These are phyloP conservation scores for Triplophysa rosa DNA, from an alignment of 2,113 vertebrate species.

Conservation along the genomic window DNA sequence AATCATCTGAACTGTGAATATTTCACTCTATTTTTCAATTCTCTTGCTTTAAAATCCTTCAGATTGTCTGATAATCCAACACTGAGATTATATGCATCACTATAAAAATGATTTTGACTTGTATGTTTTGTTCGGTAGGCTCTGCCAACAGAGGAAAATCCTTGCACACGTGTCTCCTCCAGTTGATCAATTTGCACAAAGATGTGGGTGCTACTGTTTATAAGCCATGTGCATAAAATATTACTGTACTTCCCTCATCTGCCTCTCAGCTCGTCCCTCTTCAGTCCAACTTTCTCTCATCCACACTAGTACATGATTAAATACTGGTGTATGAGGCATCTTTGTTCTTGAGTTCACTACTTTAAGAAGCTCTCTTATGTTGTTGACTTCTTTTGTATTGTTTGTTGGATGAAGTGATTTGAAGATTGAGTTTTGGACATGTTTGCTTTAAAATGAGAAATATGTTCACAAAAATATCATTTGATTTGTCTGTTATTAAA, in stretches of 20 bases:
- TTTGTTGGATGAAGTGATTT: slow-evolving; percentile 46
- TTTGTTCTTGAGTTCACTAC: slow-evolving; percentile 9
- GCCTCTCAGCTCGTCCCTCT: slow-evolving; percentile 11
- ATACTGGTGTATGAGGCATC: slow-evolving; percentile 33
- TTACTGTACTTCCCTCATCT: slow-evolving; percentile 40
- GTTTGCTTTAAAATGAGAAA: slow-evolving; percentile 46
- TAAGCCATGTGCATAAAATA: slow-evolving; percentile 58
- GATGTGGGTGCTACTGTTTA: slow-evolving; percentile 58
- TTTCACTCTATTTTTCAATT: neutral
- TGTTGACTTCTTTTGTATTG: slow-evolving; percentile 37
- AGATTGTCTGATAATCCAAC: slow-evolving; percentile 1
- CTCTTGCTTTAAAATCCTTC: neutral
- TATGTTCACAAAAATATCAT: slow-evolving; percentile 49
- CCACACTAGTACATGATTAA: slow-evolving; percentile 24
- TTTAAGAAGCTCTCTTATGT: slow-evolving; percentile 32
- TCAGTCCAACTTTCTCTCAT: slow-evolving; percentile 11
- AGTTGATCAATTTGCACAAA: slow-evolving; percentile 56
- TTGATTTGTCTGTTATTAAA: slow-evolving; percentile 51
- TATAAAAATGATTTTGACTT: slow-evolving; percentile 19
- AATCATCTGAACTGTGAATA: slow-evolving; percentile 20
- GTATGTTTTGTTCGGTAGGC: slow-evolving; percentile 14
- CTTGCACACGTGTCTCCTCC: slow-evolving; percentile 48
- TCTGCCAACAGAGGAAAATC: slow-evolving; percentile 37
- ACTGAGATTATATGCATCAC: slow-evolving; percentile 2
- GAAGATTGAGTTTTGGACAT: slow-evolving; percentile 40